Evolutionary conservation across 2,888 invertebrate genomes (phyloP), one percentile per base, ranked within the genome.

Genomic region (Neria commutata): DNA sequence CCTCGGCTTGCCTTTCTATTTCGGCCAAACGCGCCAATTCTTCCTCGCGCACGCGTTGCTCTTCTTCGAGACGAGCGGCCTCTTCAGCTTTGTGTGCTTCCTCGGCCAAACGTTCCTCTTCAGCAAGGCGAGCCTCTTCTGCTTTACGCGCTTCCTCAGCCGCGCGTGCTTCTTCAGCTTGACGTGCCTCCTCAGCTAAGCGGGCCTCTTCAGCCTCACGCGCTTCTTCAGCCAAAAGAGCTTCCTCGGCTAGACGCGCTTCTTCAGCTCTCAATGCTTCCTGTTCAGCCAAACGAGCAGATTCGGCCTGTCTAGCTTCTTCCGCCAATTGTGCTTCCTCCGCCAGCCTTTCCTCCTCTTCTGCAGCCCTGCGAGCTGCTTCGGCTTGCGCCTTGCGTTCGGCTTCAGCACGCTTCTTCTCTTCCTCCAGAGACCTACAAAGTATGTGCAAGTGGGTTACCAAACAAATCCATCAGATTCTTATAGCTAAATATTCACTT

Each of bases 381-480:
- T 77, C 75, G 14, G 83, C 83, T 50, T 69, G 61, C 3, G 83
- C 82, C 56, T 81, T 73, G 67, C 83, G 83, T 17, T 83, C 82
- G 40, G 83, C 83, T n/a, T 83, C 83, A 3, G 42, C 23, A 4
- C 54, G 72, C 67, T 79, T 82, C 61, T 80, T 83, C 63, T 80
- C 88, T 72, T 86, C 87, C 63, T 83, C 86, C 64, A 83, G 77
- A 54, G 83, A 86, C 68, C 85, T 86, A 54, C 10, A 63, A 66
- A 21, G 53, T 8, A 11, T 42, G 16, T 42, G 17, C 3, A 11
- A 2, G 17, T 42, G 3, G 16, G 17, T 42, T 42, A 10, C 23
- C 16, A 34, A 16, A 34, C 11, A 34, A 3, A 16, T 46, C 23
- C 16, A 2, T 24, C 14, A 14, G 19, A 10, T 46, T 46, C 23